Percentiles rank a stretch among this genome's conserved stretches.
Conservation (phyloP, 2,113 vertebrate species). For the Heterochromis multidens region DNA sequence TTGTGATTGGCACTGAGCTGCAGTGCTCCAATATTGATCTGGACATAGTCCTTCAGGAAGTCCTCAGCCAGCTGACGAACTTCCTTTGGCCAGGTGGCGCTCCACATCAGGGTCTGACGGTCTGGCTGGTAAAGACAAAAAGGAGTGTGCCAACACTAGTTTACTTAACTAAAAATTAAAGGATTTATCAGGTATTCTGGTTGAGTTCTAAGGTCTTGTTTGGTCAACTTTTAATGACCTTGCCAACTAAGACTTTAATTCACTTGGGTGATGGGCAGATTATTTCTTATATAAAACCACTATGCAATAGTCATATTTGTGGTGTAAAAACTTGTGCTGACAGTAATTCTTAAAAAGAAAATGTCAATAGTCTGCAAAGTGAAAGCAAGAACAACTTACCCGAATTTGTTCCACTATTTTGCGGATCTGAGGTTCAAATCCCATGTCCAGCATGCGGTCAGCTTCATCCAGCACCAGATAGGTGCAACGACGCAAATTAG, state of each 20-base stretch:
- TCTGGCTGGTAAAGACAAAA: constrained; percentile 78
- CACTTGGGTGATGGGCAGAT: background rate
- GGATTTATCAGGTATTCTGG: background rate
- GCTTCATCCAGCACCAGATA: constrained; percentile 95
- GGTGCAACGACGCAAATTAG: constrained; percentile 91
- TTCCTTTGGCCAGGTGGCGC: constrained; percentile 99
- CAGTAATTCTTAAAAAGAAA: background rate
- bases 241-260: background rate
- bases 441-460: constrained; percentile 97
- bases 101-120: constrained; percentile 98
- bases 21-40: constrained; percentile 94
- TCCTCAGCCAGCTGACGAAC: constrained; percentile 96
- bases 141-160: background rate
- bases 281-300: background rate
- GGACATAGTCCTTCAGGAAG: constrained; percentile 94
- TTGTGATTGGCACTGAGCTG: constrained; percentile 99
- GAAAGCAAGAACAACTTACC: constrained; percentile 62
- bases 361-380: background rate
- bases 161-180: too few relatives aligned
- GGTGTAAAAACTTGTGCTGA: background rate
- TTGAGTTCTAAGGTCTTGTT: background rate
- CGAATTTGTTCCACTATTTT: constrained; percentile 97
- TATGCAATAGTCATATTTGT: background rate
- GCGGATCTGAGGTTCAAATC: constrained; percentile 95
- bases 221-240: background rate